Percentiles rank a stretch among this genome's conserved stretches.
Evolutionary conservation across 1,140 invertebrate species (phyloP).

Genomic region (Drosophila mayri): DNA sequence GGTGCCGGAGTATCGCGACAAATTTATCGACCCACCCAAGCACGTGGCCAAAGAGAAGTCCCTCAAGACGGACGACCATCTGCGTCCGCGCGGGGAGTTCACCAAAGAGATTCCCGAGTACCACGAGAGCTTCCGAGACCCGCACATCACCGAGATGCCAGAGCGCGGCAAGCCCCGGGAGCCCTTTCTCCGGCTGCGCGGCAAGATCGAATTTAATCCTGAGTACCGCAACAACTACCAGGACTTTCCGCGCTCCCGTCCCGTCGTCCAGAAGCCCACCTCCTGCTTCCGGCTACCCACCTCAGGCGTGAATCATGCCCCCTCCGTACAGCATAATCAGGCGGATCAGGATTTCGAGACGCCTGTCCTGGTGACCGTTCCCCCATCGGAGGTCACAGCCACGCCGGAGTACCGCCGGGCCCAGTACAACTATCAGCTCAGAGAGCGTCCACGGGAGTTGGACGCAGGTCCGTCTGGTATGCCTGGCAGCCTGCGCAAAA

Average conservation of each 20-base stretch:
- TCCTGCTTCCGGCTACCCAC: conserved; percentile 77
- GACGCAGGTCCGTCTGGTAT: conserved; percentile 14
- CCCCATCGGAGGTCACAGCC: conserved; percentile 58
- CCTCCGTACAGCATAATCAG: conserved; percentile 16
- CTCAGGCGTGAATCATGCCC: conserved; percentile 20
- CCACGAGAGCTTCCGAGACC: conserved; percentile 83
- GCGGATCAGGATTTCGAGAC: conserved; percentile 22
- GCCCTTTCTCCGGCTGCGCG: conserved; percentile 73
- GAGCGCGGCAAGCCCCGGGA: conserved; percentile 79
- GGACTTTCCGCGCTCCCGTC: conserved; percentile 79
- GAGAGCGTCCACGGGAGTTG: conserved; percentile 59
- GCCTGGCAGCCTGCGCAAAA: conserved; percentile 52
- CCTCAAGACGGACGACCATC: conserved; percentile 75
- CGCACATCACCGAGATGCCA: conserved; percentile 79
- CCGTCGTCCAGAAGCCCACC: conserved; percentile 75
- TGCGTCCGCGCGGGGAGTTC: conserved; percentile 75
- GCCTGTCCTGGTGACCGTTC: conserved; percentile 40
- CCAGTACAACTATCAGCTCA: conserved; percentile 75
- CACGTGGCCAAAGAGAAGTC: conserved; percentile 71
- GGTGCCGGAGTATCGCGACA: conserved; percentile 77
- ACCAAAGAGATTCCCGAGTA: conserved; percentile 82
- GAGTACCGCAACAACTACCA: conserved; percentile 81
- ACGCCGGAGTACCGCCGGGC: conserved; percentile 79
- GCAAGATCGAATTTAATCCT: conserved; percentile 84
- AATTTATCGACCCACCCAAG: conserved; percentile 77